Evolutionary conservation across 2,888 invertebrate genomes (phyloP).

Genomic region (Ganaspis brasiliensis): DNA sequence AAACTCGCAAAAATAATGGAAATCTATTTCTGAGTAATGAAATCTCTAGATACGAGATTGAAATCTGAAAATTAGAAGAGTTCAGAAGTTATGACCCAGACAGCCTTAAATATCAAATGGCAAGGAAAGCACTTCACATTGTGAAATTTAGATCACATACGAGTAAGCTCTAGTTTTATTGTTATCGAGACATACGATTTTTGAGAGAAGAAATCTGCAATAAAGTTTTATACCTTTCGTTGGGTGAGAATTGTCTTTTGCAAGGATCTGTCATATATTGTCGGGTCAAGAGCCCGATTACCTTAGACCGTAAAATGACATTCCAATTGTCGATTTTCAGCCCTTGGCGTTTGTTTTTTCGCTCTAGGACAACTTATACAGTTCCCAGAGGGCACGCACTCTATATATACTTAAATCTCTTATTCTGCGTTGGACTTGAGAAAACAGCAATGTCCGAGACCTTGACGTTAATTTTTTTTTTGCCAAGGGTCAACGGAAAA

Average conservation of each 20-base stretch:
- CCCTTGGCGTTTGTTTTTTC: conserved; percentile 55
- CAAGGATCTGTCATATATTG: conserved; percentile 17
- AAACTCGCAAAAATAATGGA: background rate
- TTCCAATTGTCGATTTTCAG: conserved; percentile 58
- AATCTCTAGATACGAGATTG: background rate
- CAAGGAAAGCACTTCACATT: conserved; percentile 3
- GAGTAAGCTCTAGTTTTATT: conserved; percentile 2
- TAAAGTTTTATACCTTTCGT: conserved; percentile 3
- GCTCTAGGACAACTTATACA: conserved; percentile 53
- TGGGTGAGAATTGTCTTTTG: conserved; percentile 2
- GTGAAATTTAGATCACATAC: conserved; percentile 9
- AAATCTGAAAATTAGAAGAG: conserved; percentile 5
- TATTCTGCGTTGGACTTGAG: conserved; percentile 59
- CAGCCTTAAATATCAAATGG: conserved; percentile 1
- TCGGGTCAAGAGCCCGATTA: conserved; percentile 59
- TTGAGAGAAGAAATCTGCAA: conserved; percentile 4
- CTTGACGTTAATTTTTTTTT: no score
- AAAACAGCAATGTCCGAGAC: conserved; percentile 44
- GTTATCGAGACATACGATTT: conserved; percentile 14
- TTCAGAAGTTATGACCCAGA: background rate
- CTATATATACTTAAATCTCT: conserved; percentile 63
- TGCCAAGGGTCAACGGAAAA: no score
- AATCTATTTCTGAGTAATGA: no score
- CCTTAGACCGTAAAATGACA: conserved; percentile 61
- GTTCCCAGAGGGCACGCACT: conserved; percentile 56